A percentile compares a stretch with the other conserved stretches of the same genome.
These are phyloP conservation scores for Dendronephthya gigantea DNA, from an alignment of 64 coral and sea anemone genomes.

Conservation along the genomic window DNA sequence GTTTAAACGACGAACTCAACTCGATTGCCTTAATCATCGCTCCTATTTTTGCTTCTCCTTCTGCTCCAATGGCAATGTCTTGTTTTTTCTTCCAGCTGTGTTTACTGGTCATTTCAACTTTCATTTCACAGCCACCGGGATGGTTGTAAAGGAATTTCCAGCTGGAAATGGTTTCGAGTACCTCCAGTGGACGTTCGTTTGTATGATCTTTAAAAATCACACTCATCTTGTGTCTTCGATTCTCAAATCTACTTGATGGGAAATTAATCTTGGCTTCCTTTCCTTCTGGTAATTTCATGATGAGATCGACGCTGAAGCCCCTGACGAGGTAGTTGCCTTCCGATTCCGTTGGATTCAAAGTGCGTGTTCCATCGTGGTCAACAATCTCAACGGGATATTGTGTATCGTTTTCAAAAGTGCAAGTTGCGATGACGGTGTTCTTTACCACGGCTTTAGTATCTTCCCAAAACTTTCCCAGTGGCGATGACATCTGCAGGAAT, in stretches of 20 bases:
- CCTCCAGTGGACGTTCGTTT: background rate
- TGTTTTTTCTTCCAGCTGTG: constrained; percentile 19
- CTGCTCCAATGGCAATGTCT: background rate
- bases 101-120: background rate
- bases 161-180: background rate
- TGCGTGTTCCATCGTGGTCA: background rate
- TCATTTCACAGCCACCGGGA: constrained; percentile 18
- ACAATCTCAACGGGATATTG: constrained; percentile 10
- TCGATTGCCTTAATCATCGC: constrained; percentile 24
- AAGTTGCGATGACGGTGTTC: background rate
- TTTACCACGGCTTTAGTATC: too few relatives aligned
- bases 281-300: constrained; percentile 9
- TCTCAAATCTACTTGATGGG: background rate
- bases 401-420: constrained; percentile 7
- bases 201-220: background rate
- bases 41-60: background rate
- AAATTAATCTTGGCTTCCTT: background rate
- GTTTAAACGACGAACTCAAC: background rate
- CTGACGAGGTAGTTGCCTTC: background rate
- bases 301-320: constrained; percentile 18
- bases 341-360: background rate
- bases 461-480: too few relatives aligned
- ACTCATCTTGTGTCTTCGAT: constrained; percentile 16
- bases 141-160: constrained; percentile 9
- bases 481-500: too few relatives aligned